A percentile compares a stretch with the other conserved stretches of the same genome.
Conservation (phyloP, 2,113 vertebrate species). For the Trichechus manatus region DNA sequence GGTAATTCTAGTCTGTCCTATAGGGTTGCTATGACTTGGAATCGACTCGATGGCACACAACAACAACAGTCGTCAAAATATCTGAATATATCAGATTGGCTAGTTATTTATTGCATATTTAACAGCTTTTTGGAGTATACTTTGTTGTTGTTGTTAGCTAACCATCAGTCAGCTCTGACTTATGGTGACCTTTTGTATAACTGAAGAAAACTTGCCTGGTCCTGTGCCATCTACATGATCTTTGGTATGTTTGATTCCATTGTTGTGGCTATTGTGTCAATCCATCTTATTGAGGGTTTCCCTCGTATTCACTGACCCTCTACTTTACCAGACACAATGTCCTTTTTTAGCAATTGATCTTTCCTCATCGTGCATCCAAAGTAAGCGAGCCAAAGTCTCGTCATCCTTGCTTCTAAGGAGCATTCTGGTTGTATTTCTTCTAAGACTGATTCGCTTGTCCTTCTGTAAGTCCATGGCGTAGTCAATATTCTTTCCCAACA, state of each 20-base stretch:
- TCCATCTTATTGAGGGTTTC: not conserved
- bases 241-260: not conserved
- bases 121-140: not conserved
- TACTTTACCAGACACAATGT: not conserved
- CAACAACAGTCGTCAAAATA: not conserved
- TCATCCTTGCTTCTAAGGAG: too few relatives aligned
- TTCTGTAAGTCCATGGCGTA: too few relatives aligned
- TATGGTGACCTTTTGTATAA: not conserved
- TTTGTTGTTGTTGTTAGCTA: not conserved
- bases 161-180: not conserved
- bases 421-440: too few relatives aligned
- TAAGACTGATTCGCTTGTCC: too few relatives aligned
- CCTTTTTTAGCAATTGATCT: not conserved
- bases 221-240: not conserved
- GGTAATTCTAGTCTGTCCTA: not conserved
- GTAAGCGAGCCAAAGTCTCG: too few relatives aligned
- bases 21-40: not conserved
- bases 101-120: constrained; percentile 16
- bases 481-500: not conserved
- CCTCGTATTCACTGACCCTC: not conserved
- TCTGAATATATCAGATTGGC: constrained; percentile 15
- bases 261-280: not conserved
- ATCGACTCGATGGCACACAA: not conserved
- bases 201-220: not conserved
- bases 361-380: not conserved